Conservation (phyloP, 2,113 vertebrate genomes). For the Marmota flaviventris region DNA sequence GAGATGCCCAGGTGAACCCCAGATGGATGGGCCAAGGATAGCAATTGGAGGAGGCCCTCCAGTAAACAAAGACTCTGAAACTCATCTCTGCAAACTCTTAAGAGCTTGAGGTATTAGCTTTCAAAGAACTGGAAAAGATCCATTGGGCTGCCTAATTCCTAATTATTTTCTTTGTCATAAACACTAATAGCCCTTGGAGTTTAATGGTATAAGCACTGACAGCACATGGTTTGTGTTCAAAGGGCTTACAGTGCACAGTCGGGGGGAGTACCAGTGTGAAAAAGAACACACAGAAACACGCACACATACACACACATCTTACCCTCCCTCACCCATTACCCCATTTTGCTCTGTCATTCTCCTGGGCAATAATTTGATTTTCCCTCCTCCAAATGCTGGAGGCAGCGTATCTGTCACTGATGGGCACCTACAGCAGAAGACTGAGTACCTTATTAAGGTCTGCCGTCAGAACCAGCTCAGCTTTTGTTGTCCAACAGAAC, state of each 20-base stretch:
- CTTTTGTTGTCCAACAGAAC: no score
- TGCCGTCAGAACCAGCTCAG: neutral
- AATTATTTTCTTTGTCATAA: neutral
- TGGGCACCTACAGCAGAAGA: neutral
- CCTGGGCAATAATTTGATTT: rapidly evolving
- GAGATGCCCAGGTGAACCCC: neutral
- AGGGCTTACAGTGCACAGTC: neutral
- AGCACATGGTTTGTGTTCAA: neutral
- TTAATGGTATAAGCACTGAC: neutral
- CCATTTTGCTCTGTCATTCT: no score
- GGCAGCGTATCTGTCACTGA: neutral
- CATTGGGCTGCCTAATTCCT: neutral
- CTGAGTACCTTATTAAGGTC: no score
- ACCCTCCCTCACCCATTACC: neutral
- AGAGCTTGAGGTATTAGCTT: neutral
- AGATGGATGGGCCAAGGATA: rapidly evolving
- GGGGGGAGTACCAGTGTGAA: rapidly evolving
- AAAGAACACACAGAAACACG: neutral
- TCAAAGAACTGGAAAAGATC: neutral
- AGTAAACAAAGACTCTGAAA: neutral
- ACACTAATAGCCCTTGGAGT: neutral
- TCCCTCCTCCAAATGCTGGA: neutral
- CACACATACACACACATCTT: neutral
- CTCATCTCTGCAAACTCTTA: neutral
- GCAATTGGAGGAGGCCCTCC: rapidly evolving